These are phyloP conservation scores for Steinernema hermaphroditum DNA, from an alignment of 2,888 invertebrate genomes.

Conservation along the genomic window DNA sequence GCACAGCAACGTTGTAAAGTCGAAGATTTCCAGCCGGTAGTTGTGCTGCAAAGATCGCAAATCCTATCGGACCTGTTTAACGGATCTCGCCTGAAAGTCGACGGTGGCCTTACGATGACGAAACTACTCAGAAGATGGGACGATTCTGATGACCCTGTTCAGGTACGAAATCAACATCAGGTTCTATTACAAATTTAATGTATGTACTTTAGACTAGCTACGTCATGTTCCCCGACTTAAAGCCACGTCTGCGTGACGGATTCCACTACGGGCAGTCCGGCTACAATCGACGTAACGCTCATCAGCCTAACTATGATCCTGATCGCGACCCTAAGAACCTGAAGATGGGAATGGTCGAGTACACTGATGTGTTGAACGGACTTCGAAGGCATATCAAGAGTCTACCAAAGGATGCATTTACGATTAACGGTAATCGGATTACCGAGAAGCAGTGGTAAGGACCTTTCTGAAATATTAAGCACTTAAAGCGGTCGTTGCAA, in stretches of 20 bases:
- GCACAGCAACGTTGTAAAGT: conserved; percentile 50
- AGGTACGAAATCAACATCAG: conserved; percentile 54
- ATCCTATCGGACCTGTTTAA: conserved; percentile 36
- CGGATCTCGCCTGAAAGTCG: conserved; percentile 32
- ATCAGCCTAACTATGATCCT: too few relatives aligned
- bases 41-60: conserved; percentile 39
- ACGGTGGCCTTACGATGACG: conserved; percentile 40
- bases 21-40: conserved; percentile 43
- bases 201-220: background rate
- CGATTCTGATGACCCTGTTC: conserved; percentile 45
- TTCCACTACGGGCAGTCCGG: background rate
- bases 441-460: conserved; percentile 33
- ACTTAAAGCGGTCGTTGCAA: background rate
- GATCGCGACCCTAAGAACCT: background rate
- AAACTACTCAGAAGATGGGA: conserved; percentile 40
- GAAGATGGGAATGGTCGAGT: conserved; percentile 8
- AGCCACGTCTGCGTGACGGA: conserved; percentile 4
- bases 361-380: background rate
- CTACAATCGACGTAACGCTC: too few relatives aligned
- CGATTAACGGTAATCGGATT: background rate
- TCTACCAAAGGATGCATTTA: conserved; percentile 28
- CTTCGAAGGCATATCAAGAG: background rate
- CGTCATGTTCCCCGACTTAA: background rate
- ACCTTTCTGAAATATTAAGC: too few relatives aligned
- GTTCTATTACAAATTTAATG: conserved; percentile 32